Percentiles rank a stretch among this genome's conserved stretches.
Evolutionary conservation across 2,797 vertebrate species (phyloP).

Genomic region (Pitangus sulphuratus): DNA sequence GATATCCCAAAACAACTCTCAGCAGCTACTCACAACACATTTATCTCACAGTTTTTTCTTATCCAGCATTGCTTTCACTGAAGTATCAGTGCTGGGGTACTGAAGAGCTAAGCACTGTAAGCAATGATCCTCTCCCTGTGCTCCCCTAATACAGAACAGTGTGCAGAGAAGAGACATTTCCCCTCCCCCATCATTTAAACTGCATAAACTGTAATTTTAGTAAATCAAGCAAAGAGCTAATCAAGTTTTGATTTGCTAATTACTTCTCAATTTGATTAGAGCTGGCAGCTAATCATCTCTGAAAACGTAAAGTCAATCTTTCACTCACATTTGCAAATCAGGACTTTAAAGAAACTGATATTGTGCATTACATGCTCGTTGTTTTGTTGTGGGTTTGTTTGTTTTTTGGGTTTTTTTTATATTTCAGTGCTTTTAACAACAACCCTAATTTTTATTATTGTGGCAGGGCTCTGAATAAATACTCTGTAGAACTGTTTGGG

Average conservation of each 20-base stretch:
- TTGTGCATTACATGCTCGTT: constrained; percentile 22
- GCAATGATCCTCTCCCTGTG: neutral
- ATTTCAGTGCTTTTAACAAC: constrained; percentile 50
- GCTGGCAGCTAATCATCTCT: constrained; percentile 84
- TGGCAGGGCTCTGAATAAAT: constrained; percentile 37
- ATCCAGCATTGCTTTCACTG: neutral
- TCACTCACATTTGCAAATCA: constrained; percentile 79
- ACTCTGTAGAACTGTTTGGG: neutral
- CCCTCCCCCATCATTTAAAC: constrained; percentile 84
- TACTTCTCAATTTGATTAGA: constrained; percentile 87
- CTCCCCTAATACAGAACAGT: neutral
- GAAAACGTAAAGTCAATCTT: constrained; percentile 81
- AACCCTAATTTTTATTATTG: constrained; percentile 17
- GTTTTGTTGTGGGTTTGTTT: neutral
- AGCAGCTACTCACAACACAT: neutral
- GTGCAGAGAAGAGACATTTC: constrained; percentile 56
- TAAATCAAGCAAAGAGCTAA: constrained; percentile 85
- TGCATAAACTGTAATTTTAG: constrained; percentile 84
- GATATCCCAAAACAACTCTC: neutral
- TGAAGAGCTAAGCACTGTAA: neutral
- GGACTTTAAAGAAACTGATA: constrained; percentile 58
- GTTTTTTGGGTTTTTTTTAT: neutral
- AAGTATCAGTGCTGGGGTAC: neutral
- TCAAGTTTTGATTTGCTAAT: constrained; percentile 87
- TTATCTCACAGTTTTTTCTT: neutral